A percentile compares a stretch with the other conserved stretches of the same genome.
These are phyloP conservation scores for Carcina quercana DNA, from an alignment of 2,888 invertebrate species.

Conservation along the genomic window DNA sequence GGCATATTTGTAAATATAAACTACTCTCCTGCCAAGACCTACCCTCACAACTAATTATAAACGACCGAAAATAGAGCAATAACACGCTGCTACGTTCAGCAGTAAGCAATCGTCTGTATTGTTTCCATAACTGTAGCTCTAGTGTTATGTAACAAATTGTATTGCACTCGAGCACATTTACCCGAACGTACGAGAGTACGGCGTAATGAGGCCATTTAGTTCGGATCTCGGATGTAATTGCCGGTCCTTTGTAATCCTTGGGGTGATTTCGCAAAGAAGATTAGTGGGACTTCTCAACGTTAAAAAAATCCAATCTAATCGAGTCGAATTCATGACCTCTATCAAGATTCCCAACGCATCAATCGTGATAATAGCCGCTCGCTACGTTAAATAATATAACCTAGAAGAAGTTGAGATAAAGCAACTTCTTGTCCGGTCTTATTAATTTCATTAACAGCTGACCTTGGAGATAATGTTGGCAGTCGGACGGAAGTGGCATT, in stretches of 20 bases:
- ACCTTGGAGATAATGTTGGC: constrained; percentile 11
- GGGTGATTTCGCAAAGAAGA: constrained; percentile 39
- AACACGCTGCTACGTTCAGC: constrained; percentile 35
- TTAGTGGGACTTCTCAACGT: constrained; percentile 33
- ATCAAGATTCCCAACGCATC: constrained; percentile 15
- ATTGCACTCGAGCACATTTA: constrained; percentile 30
- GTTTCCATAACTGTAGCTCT: constrained; percentile 48
- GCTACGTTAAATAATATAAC: not conserved
- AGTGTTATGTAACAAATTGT: constrained; percentile 39
- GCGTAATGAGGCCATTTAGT: constrained; percentile 37
- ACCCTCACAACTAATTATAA: constrained; percentile 31
- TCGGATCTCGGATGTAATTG: constrained; percentile 30
- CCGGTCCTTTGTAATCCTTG: constrained; percentile 34
- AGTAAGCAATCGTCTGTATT: constrained; percentile 40
- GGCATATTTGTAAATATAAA: constrained; percentile 10
- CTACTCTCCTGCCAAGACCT: constrained; percentile 5
- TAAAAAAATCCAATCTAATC: constrained; percentile 24
- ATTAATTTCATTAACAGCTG: constrained; percentile 4
- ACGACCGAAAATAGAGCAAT: constrained; percentile 42
- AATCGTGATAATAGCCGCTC: constrained; percentile 14
- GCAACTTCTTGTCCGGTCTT: constrained; percentile 3
- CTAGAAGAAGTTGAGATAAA: not conserved
- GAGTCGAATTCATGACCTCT: constrained; percentile 8
- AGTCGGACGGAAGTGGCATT: constrained; percentile 15
- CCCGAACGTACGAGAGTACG: constrained; percentile 14